These are phyloP conservation scores for Phania funesta DNA, from an alignment of 2,888 invertebrate genomes.

Conservation along the genomic window DNA sequence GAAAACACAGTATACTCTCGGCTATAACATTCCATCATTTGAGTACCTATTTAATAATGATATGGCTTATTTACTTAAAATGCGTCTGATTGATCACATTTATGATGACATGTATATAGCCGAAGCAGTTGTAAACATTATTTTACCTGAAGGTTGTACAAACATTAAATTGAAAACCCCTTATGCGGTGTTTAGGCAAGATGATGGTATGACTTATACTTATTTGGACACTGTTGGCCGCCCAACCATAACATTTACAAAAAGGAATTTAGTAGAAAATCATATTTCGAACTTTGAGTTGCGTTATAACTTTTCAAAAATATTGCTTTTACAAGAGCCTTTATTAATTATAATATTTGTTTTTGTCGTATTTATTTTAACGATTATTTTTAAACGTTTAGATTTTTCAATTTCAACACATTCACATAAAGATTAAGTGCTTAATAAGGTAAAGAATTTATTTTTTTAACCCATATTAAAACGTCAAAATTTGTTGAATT, in stretches of 20 bases:
- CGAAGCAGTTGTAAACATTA: slow-evolving; percentile 91
- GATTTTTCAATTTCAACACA: slow-evolving; percentile 94
- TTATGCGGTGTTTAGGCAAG: slow-evolving; percentile 87
- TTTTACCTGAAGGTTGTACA: slow-evolving; percentile 96
- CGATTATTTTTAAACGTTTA: slow-evolving; percentile 95
- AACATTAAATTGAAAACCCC: slow-evolving; percentile 91
- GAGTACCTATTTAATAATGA: slow-evolving; percentile 94
- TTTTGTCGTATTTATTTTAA: slow-evolving; percentile 92
- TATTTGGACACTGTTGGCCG: slow-evolving; percentile 97
- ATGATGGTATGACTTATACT: slow-evolving; percentile 91
- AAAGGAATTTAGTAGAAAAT: slow-evolving; percentile 94
- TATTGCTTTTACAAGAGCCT: slow-evolving; percentile 95
- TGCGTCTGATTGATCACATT: slow-evolving; percentile 97
- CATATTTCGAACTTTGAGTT: slow-evolving; percentile 97
- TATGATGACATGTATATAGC: slow-evolving; percentile 98
- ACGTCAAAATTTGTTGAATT: not conserved
- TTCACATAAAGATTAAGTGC: slow-evolving; percentile 80
- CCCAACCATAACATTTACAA: slow-evolving; percentile 90
- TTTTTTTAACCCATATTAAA: not conserved
- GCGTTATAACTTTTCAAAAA: slow-evolving; percentile 91
- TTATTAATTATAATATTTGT: slow-evolving; percentile 93
- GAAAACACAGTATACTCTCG: slow-evolving; percentile 98
- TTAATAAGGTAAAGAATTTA: not conserved
- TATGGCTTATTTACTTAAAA: slow-evolving; percentile 90
- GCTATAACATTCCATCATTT: slow-evolving; percentile 98